Conservation (phyloP, 2,888 invertebrate species). For the Metellina segmentata region DNA sequence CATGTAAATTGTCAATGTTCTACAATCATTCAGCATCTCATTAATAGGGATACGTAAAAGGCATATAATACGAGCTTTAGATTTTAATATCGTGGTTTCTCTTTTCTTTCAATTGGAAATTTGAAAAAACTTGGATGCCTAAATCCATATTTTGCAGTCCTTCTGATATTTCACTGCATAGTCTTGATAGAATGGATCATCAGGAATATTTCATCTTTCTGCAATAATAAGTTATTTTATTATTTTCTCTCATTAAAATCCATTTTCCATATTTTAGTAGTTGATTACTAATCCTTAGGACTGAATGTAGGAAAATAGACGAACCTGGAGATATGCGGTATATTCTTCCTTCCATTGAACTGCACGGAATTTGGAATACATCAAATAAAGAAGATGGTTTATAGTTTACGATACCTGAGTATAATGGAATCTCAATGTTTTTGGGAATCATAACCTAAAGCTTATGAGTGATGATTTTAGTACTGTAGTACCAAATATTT, state of each 20-base stretch:
- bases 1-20: neutral
- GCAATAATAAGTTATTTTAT: constrained; percentile 65
- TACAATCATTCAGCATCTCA: neutral
- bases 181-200: neutral
- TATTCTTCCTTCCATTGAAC: neutral
- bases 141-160: neutral
- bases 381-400: neutral
- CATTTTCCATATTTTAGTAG: constrained; percentile 5
- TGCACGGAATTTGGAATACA: neutral
- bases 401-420: neutral
- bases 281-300: neutral
- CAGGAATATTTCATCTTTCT: constrained; percentile 34
- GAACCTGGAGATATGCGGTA: neutral
- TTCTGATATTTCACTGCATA: neutral
- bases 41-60: neutral
- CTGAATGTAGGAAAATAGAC: neutral
- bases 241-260: constrained; percentile 18
- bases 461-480: too few relatives aligned
- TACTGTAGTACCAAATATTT: too few relatives aligned
- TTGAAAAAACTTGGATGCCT: neutral
- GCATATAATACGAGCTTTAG: neutral
- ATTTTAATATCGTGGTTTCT: neutral
- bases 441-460: too few relatives aligned
- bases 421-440: too few relatives aligned
- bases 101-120: neutral